Evolutionary conservation across 92 coral and sea anemone genomes (phyloP), one percentile per base, ranked within the genome.

Genomic region (Epizoanthus ramosus): DNA sequence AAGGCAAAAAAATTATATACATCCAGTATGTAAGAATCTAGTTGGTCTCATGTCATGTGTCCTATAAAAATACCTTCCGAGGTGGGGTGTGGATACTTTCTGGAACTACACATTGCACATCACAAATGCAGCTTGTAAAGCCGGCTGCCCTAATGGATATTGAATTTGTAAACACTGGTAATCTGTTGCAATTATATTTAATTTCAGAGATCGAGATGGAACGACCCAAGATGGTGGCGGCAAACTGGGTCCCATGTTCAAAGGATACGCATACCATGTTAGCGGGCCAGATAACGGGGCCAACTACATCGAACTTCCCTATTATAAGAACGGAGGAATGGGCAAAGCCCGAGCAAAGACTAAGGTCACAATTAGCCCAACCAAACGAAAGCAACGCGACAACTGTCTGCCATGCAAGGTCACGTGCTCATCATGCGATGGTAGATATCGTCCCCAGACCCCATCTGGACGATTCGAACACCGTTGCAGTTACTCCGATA

Each of bases 391-490:
- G 24, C 14, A 58, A 59, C 71, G 71, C 14, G 82, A 77, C 23
- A 77, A 77, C 15, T 43, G 16, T 21, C 57, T 59, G 43, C 82
- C 82, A 14, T 77, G 82, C 23, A 77, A 61, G 39, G 50, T 60
- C 52, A 28, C 71, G 57, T 61, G 66, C 14, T 41, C 71, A 41
- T 63, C 82, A 63, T n/a, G 52, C 14, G 57, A 61, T 61, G 71
- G 13, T 10, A 56, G 45, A 31, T 8, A 67, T 35, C 72, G 72
- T 25, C 82, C 70, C n/a, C 39, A 43, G 70, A 77, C 82, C 14
- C 82, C 82, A 22, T 77, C 82, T 14, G 82, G 82, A 14, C 71
- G 60, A 41, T 77, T 77, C 47, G 71, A 77, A 16, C 68, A 75
- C 8, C 71, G 23, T 0, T 77, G 1, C 8, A 39, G 22, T 23